A percentile compares a stretch with the other conserved stretches of the same genome.
Evolutionary conservation across 1,140 invertebrate species (phyloP).

Genomic region (Ceratosolen fusciceps): DNA sequence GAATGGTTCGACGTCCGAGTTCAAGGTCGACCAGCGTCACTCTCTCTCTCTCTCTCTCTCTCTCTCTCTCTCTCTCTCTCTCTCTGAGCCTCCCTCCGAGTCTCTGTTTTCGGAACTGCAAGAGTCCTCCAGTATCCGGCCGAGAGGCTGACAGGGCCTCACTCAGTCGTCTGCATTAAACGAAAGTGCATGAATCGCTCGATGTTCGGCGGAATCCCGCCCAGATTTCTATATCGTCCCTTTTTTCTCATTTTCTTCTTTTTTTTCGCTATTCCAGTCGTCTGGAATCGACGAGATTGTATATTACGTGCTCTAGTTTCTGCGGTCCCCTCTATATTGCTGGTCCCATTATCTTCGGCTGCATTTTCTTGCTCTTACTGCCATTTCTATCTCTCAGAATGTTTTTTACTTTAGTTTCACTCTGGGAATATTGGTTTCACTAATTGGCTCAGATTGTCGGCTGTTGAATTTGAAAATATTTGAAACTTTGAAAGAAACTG

Average conservation of each 20-base stretch:
- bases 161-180: conserved; percentile 7
- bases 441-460: conserved; percentile 5
- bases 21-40: conserved; percentile 26
- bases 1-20: conserved; percentile 43
- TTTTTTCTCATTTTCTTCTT: not conserved
- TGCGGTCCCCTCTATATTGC: not conserved
- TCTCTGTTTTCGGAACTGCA: conserved; percentile 1
- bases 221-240: not conserved
- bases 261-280: not conserved
- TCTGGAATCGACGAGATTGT: conserved; percentile 4
- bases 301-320: not conserved
- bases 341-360: not conserved
- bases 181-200: conserved; percentile 23
- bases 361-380: conserved; percentile 8
- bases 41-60: conserved; percentile 22
- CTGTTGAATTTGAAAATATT: not conserved
- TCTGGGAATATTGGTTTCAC: not conserved
- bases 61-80: conserved; percentile 14
- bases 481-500: not conserved
- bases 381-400: not conserved
- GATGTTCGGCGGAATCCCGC: not conserved
- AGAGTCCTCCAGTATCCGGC: conserved; percentile 1
- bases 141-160: not conserved
- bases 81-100: not conserved
- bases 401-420: not conserved